Base-by-base conservation (phyloP, 2,113 vertebrate species). In the Aphyosemion australe region DNA sequence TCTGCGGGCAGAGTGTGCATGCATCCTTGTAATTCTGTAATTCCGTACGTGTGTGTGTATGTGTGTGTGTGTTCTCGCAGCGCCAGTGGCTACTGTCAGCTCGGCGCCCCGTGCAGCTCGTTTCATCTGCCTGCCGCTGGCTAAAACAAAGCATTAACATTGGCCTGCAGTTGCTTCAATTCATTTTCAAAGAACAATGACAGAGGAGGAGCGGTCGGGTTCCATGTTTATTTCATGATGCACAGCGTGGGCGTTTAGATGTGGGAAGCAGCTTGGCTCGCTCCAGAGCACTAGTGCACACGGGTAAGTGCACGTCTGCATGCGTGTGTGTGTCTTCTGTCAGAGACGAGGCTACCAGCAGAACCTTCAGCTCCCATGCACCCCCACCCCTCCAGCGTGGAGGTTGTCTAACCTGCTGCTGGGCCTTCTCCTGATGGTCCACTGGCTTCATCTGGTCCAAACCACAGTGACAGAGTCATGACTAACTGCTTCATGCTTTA, bases 121-220 rank as follows among this genome's bases (percentile, higher is more conserved):
- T 89, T 88, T 89, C 74, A 86, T 89, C 85, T 78, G 77, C 78
- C 75, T 54, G 85, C 89, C 76, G 61, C 80, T 74, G 80, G 85
- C 85, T 84, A 87, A 88, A 89, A 86, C 85, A 81, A 87, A 89
- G 84, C 87, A 87, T 88, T 90, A 87, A 85, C 84, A 83, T 86
- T 83, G 80, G 84, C 75, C 85, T 83, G 88, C 82, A 87, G 82
- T 83, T 84, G 78, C 76, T 77, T 83, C 78, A 77, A 83, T 87
- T 92, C 84, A 72, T 85, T 86, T 85, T 78, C 68, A 83, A 85
- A 80, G 74, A 88, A 85, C 88, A 90, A 86, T 90, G 89, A 90
- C 82, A 83, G 69, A 67, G 74, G 75, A 79, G 77, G 80, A 80
- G 75, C 73, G 20, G 70, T 84, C 74, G 83, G 73, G 74, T 85